Conservation (phyloP, 2,113 vertebrate species). For the Ailuropoda melanoleuca region DNA sequence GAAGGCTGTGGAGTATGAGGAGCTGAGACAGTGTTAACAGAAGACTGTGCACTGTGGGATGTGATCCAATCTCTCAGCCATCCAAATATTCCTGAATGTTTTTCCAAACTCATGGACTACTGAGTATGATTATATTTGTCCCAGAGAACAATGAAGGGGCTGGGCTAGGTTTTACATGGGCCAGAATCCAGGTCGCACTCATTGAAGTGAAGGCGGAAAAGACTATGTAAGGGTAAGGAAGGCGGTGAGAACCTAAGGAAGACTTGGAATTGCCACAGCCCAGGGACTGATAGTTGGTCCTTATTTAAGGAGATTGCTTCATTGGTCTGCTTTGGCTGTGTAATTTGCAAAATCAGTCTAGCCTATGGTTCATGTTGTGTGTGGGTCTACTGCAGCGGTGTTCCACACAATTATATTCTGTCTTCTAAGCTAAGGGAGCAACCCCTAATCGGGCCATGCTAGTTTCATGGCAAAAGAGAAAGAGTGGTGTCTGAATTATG, state of each 20-base stretch:
- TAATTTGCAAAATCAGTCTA: background rate
- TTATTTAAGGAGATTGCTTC: background rate
- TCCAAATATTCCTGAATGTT: background rate
- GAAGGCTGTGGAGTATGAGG: background rate
- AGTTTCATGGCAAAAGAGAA: background rate
- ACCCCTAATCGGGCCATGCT: background rate
- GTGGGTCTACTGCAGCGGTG: background rate
- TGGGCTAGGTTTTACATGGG: background rate
- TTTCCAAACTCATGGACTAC: background rate
- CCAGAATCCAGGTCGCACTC: background rate
- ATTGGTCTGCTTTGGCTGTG: background rate
- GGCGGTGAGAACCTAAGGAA: no score
- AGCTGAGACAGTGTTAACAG: background rate
- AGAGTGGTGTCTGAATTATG: background rate
- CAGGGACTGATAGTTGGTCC: background rate
- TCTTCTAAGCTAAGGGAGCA: background rate
- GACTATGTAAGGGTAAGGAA: background rate
- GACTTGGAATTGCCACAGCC: background rate
- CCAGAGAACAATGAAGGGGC: background rate
- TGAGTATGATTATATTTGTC: background rate
- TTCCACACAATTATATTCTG: background rate
- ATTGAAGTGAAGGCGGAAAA: background rate
- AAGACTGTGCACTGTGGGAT: background rate
- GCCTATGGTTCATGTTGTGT: background rate
- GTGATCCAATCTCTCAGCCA: background rate